Percentiles rank a stretch among this genome's conserved stretches.
Evolutionary conservation across 2,888 invertebrate species (phyloP).

Genomic region (Drosophila lacicola): DNA sequence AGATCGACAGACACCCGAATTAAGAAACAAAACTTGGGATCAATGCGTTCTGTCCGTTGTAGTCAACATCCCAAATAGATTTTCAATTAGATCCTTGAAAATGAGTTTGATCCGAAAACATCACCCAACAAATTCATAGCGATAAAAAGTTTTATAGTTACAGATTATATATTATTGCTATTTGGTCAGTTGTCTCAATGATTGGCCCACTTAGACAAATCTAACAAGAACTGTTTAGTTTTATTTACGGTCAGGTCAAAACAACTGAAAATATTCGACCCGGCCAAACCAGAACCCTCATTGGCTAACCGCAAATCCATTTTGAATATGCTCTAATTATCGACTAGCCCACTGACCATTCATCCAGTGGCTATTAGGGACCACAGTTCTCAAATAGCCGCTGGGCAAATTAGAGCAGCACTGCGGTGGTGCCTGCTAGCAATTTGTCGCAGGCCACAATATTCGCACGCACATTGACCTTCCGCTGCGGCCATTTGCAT

Average conservation of each 20-base stretch:
- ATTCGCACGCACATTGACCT: conserved; percentile 81
- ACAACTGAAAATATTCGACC: background rate
- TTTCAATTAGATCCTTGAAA: too few species aligned
- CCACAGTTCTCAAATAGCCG: conserved; percentile 30
- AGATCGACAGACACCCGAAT: too few species aligned
- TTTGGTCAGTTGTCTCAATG: too few species aligned
- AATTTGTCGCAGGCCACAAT: conserved; percentile 57
- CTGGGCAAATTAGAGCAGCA: conserved; percentile 76
- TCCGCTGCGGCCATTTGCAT: conserved; percentile 75
- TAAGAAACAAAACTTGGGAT: too few species aligned
- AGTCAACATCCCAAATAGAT: too few species aligned
- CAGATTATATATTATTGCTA: too few species aligned
- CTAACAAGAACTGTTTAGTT: background rate
- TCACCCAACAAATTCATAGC: too few species aligned
- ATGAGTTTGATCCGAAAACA: too few species aligned
- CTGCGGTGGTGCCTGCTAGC: conserved; percentile 49
- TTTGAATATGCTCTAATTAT: conserved; percentile 73
- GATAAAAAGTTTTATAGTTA: too few species aligned
- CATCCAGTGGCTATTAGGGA: conserved; percentile 53
- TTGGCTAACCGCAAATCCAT: conserved; percentile 60
- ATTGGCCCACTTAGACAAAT: background rate
- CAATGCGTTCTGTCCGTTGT: too few species aligned
- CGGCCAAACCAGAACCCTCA: conserved; percentile 7
- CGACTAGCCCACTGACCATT: conserved; percentile 47
- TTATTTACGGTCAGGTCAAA: background rate